A percentile compares a stretch with the other conserved stretches of the same genome.
Evolutionary conservation across 2,888 invertebrate species (phyloP).

Genomic region (Diogma glabrata): DNA sequence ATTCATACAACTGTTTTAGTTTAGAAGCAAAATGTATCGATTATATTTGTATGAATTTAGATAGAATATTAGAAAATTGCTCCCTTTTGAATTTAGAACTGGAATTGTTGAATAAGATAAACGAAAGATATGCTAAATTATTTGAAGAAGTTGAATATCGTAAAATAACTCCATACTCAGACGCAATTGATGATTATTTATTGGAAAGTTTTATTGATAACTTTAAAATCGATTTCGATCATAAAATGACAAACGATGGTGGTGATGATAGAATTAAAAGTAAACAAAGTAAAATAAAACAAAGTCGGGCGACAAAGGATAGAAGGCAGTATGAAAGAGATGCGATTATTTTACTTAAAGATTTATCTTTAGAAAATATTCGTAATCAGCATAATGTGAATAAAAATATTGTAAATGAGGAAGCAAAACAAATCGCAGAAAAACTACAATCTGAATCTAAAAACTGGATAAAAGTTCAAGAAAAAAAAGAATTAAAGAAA

Average conservation of each 20-base stretch:
- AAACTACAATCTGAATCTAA: constrained; percentile 25
- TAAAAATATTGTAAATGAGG: constrained; percentile 15
- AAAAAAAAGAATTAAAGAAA: constrained; percentile 32
- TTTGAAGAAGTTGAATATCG: constrained; percentile 47
- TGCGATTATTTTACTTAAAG: constrained; percentile 29
- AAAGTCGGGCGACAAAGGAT: constrained; percentile 25
- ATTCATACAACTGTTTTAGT: constrained; percentile 61
- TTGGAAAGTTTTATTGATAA: constrained; percentile 34
- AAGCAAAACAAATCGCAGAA: constrained; percentile 17
- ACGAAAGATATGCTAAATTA: constrained; percentile 52
- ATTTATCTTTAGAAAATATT: constrained; percentile 24
- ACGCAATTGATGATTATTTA: constrained; percentile 48
- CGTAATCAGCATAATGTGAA: constrained; percentile 9
- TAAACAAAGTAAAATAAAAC: constrained; percentile 11
- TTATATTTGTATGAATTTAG: constrained; percentile 64
- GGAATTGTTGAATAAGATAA: constrained; percentile 49
- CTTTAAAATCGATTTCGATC: constrained; percentile 41
- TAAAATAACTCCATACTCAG: constrained; percentile 55
- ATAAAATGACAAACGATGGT: constrained; percentile 35
- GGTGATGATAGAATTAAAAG: constrained; percentile 11
- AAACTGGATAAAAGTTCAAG: constrained; percentile 31
- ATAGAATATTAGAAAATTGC: constrained; percentile 56
- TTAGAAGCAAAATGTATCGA: constrained; percentile 62
- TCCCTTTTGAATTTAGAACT: constrained; percentile 51
- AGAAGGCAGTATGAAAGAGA: constrained; percentile 32